Evolutionary conservation across 1,140 invertebrate genomes (phyloP).

Genomic region (Nasonia vitripennis): DNA sequence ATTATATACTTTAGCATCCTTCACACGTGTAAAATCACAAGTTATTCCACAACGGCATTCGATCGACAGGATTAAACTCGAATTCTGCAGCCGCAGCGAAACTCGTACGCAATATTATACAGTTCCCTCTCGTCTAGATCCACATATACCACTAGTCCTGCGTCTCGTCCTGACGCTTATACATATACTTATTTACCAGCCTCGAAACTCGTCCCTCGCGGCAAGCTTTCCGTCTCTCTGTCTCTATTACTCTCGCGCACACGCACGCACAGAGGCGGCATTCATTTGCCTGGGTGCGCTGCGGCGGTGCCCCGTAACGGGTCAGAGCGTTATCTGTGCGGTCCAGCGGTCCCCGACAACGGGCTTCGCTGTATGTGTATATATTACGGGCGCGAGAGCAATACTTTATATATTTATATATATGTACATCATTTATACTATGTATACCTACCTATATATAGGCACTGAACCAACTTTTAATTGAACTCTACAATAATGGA

Average conservation of each 20-base stretch:
- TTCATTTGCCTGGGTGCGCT: conserved; percentile 64
- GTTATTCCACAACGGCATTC: too few species aligned
- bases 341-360: conserved; percentile 71
- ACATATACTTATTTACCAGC: background rate
- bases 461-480: too few species aligned
- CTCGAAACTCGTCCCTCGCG: background rate
- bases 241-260: background rate
- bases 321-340: conserved; percentile 72
- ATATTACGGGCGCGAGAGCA: conserved; percentile 49
- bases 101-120: too few species aligned
- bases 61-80: too few species aligned
- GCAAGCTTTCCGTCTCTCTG: background rate
- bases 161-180: background rate
- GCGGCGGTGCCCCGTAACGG: conserved; percentile 65
- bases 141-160: background rate
- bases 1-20: too few species aligned
- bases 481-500: too few species aligned
- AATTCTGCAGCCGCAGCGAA: too few species aligned
- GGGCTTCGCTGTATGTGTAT: conserved; percentile 56
- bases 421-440: too few species aligned
- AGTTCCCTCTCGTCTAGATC: too few species aligned
- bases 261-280: conserved; percentile 65
- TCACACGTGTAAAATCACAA: too few species aligned
- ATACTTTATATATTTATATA: too few species aligned
- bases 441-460: too few species aligned